Conservation (phyloP, 2,888 invertebrate species). For the Phaonia tiefii region DNA sequence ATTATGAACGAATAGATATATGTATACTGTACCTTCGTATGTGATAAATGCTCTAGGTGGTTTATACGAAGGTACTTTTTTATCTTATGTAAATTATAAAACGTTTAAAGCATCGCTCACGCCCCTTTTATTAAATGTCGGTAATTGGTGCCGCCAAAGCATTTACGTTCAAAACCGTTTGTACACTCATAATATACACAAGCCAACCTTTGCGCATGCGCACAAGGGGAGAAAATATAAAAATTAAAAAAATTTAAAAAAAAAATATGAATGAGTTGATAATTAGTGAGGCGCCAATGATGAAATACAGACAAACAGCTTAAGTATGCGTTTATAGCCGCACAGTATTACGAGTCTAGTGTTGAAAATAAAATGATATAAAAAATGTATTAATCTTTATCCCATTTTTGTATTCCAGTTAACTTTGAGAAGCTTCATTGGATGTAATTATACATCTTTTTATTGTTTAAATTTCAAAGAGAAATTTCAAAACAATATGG, state of each 20-base stretch:
- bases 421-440: too few species aligned
- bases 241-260: too few species aligned
- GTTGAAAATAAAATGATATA: too few species aligned
- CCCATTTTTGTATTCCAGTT: too few species aligned
- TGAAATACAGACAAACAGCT: constrained; percentile 40
- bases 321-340: too few species aligned
- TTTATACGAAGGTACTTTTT: constrained; percentile 3
- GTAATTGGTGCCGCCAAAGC: constrained; percentile 65
- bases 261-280: constrained; percentile 40
- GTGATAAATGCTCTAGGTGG: constrained; percentile 64
- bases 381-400: too few species aligned
- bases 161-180: constrained; percentile 21
- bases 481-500: too few species aligned
- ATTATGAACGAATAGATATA: background rate
- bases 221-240: constrained; percentile 35
- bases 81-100: constrained; percentile 65
- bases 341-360: too few species aligned
- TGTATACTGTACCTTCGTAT: background rate
- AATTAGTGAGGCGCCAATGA: constrained; percentile 64
- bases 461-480: too few species aligned
- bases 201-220: background rate
- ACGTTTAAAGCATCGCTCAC: constrained; percentile 64
- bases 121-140: constrained; percentile 65
- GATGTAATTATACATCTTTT: too few species aligned
- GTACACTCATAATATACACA: background rate